phyloP scores from a whole-genome alignment of 2,797 vertebrate species.

The Takifugu ocellatus region DNA sequence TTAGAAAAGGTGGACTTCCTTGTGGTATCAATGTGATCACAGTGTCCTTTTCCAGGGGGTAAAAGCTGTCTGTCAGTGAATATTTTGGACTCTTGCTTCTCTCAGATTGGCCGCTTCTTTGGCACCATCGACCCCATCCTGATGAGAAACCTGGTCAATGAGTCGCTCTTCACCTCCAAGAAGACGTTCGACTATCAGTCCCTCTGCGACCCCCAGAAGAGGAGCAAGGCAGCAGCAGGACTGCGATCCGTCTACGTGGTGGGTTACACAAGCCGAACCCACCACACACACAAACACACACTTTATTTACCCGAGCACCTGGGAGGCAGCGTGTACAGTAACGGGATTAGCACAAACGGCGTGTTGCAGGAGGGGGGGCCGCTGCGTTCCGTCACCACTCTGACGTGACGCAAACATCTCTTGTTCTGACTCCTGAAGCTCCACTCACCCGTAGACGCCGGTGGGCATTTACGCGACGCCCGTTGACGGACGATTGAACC shows the following conservation, averaged over 20 bases:
- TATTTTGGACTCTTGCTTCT: background rate
- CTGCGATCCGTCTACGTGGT: slow-evolving; percentile 91
- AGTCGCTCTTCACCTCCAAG: slow-evolving; percentile 86
- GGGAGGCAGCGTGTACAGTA: slow-evolving; percentile 49
- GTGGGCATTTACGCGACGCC: background rate
- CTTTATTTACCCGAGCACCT: slow-evolving; percentile 36
- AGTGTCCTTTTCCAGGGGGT: no score
- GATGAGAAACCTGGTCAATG: slow-evolving; percentile 88
- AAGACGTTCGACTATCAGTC: slow-evolving; percentile 96
- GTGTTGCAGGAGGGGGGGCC: slow-evolving; percentile 22
- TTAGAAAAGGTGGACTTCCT: no score
- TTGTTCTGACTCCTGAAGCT: slow-evolving; percentile 4
- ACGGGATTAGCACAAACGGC: slow-evolving; percentile 63
- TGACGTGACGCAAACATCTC: slow-evolving; percentile 17
- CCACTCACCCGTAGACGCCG: background rate
- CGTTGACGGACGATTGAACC: slow-evolving; percentile 11
- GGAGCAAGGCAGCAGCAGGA: slow-evolving; percentile 84
- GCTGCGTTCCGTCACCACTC: slow-evolving; percentile 54
- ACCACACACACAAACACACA: background rate
- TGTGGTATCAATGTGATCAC: no score
- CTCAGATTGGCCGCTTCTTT: slow-evolving; percentile 91
- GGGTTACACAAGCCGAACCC: slow-evolving; percentile 71
- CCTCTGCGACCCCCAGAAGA: slow-evolving; percentile 83
- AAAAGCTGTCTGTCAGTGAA: background rate
- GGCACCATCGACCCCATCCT: slow-evolving; percentile 91